These are phyloP conservation scores for Strix occidentalis DNA, from an alignment of 2,797 vertebrate species.

Conservation along the genomic window DNA sequence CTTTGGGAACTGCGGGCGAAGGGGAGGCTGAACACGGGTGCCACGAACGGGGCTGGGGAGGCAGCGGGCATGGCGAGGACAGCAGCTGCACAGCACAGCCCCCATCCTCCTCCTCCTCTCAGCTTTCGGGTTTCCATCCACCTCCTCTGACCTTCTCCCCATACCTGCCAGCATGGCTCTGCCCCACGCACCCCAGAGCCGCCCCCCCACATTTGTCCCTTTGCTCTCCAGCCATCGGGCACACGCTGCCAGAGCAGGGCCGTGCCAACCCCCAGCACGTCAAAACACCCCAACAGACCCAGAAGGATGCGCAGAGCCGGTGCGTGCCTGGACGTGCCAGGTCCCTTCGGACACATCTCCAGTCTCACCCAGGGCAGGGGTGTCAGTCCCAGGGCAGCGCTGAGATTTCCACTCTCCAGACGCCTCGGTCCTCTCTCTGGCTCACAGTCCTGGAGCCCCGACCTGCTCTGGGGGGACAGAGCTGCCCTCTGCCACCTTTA, in stretches of 20 bases:
- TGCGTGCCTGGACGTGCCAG: not conserved
- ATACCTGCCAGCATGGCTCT: not conserved
- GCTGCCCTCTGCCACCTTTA: not conserved
- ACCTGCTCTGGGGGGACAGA: not conserved
- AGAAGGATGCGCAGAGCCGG: not conserved
- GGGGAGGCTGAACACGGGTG: not conserved
- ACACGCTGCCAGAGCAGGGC: not conserved
- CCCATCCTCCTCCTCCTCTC: not conserved
- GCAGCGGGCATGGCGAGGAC: not conserved
- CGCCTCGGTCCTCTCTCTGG: not conserved
- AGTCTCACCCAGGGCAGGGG: not conserved
- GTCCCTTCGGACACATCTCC: not conserved
- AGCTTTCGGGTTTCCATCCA: not conserved
- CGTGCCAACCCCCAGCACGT: not conserved
- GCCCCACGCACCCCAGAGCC: not conserved
- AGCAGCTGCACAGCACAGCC: not conserved
- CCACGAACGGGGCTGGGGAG: not conserved
- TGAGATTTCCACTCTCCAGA: not conserved
- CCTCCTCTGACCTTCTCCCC: not conserved
- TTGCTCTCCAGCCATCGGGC: not conserved
- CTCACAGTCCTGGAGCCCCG: not conserved
- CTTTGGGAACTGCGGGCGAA: not conserved
- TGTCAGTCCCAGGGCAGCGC: not conserved
- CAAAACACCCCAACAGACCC: not conserved
- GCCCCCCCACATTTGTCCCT: rapidly evolving